A percentile compares a stretch with the other conserved stretches of the same genome.
Evolutionary conservation across 53 echinoderm and acorn worm genomes (phyloP).

Genomic region (Paracentrotus lividus): DNA sequence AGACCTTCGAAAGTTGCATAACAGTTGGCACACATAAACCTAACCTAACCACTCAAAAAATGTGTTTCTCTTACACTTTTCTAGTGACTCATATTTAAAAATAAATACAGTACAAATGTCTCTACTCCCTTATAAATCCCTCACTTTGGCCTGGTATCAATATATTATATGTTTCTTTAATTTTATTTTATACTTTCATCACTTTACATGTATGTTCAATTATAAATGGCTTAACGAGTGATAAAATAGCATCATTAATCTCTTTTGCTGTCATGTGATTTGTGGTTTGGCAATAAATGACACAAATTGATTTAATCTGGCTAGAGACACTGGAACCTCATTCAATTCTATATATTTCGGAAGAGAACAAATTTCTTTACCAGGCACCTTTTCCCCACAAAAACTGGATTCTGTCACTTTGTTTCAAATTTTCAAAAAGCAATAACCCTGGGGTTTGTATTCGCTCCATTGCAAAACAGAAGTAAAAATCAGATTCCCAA

Average conservation of each 20-base stretch:
- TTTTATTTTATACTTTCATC: too few relatives aligned
- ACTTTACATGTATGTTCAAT: too few relatives aligned
- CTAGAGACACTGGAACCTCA: not conserved
- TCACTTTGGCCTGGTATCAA: not conserved
- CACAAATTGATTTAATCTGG: not conserved
- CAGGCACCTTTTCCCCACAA: too few relatives aligned
- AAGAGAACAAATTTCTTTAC: not conserved
- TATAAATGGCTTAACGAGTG: not conserved
- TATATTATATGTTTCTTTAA: too few relatives aligned
- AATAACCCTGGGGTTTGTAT: too few relatives aligned
- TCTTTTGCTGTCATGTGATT: not conserved
- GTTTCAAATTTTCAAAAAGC: too few relatives aligned
- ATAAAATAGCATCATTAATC: constrained; percentile 12
- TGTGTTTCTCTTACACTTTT: not conserved
- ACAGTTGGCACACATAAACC: not conserved
- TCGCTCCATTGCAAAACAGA: too few relatives aligned
- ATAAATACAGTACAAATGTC: too few relatives aligned
- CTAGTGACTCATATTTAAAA: constrained; percentile 2
- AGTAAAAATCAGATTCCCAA: too few relatives aligned
- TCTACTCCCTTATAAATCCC: not conserved
- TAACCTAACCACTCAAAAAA: not conserved
- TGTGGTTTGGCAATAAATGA: not conserved
- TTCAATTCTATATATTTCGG: not conserved
- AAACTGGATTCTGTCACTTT: too few relatives aligned
- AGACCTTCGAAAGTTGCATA: not conserved